phyloP scores from a whole-genome alignment of 1,140 invertebrate species.

The Mactra quadrangularis region DNA sequence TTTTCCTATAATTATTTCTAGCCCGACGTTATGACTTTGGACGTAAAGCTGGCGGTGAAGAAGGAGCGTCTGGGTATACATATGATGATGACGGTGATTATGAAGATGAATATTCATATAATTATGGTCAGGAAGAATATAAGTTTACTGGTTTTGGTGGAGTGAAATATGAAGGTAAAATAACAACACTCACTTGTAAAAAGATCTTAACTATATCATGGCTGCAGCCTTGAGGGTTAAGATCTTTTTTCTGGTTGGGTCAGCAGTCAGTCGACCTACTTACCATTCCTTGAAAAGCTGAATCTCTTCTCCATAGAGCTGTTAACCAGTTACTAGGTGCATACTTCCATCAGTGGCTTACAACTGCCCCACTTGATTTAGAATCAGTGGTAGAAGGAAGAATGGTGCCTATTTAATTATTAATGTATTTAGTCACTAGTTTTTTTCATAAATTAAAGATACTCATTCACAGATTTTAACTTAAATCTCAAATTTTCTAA shows the following conservation, averaged over 20 bases:
- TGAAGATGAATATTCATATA: conserved; percentile 44
- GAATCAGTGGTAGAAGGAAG: too few species aligned
- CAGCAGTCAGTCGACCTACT: not conserved
- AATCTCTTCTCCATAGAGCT: not conserved
- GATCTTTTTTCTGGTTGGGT: not conserved
- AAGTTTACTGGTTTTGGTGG: conserved; percentile 56
- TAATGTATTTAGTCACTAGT: too few species aligned
- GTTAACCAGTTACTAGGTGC: not conserved
- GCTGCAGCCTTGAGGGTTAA: not conserved
- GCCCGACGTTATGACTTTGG: conserved; percentile 84
- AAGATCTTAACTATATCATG: not conserved
- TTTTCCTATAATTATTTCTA: conserved; percentile 82
- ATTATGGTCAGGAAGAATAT: conserved; percentile 32
- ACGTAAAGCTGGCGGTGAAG: conserved; percentile 77
- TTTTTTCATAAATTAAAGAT: too few species aligned
- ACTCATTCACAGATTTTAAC: too few species aligned
- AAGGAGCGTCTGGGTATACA: conserved; percentile 76
- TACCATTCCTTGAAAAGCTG: not conserved
- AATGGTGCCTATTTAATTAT: too few species aligned
- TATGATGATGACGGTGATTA: conserved; percentile 62
- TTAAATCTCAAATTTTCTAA: too few species aligned
- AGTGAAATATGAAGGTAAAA: conserved; percentile 43
- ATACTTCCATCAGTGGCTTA: not conserved
- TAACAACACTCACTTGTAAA: not conserved
- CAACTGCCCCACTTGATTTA: too few species aligned